Base-by-base conservation (phyloP, 1,140 invertebrate genomes). In the Mamestra configurata region DNA sequence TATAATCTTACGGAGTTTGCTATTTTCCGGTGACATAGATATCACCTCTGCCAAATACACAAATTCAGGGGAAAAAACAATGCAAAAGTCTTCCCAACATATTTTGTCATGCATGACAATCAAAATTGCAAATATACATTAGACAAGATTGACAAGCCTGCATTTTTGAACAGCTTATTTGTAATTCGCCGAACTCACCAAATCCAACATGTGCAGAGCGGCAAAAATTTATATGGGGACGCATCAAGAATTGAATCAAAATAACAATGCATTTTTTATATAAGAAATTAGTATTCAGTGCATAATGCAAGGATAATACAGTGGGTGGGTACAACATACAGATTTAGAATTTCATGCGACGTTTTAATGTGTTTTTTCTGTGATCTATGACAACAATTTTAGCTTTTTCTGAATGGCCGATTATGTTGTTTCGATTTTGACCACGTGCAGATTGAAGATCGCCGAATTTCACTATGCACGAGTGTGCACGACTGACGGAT, bases 261-360 rank as follows among this genome's bases (percentile, higher is more conserved):
- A 77, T 83, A 85, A 83, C 84, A 85, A 85, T 93, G 90, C 91
- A 93, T 91, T 90, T 81, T 79, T 83, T 79, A 80, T 79, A 37
- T 73, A 80, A 79, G 79, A 86, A 87, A 89, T 93, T 93, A 83
- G 89, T 93, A 94, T 94, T 92, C 91, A 86, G 79, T 79, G 84
- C 81, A 80, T 86, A 86, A 82, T 89, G 88, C 92, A 89, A 80
- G 80, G 70, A 84, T 94, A 93, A 94, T 93, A 87, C 84, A 85
- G 88, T 94, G 93, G 93, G 93, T 93, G 93, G 88, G 83, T 86
- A 87, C 86, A 70, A 80, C 85, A 84, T 72, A 90, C 86, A 81
- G 79, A 89, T 84, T 86, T 90, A 93, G 90, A 93, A 93, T 89
- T 83, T 88, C 88, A 91, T 92, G 86, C 89, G 89, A 53, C 4